Evolutionary conservation across 1,140 invertebrate species (phyloP).

Genomic region (Drosophila pallidifrons): DNA sequence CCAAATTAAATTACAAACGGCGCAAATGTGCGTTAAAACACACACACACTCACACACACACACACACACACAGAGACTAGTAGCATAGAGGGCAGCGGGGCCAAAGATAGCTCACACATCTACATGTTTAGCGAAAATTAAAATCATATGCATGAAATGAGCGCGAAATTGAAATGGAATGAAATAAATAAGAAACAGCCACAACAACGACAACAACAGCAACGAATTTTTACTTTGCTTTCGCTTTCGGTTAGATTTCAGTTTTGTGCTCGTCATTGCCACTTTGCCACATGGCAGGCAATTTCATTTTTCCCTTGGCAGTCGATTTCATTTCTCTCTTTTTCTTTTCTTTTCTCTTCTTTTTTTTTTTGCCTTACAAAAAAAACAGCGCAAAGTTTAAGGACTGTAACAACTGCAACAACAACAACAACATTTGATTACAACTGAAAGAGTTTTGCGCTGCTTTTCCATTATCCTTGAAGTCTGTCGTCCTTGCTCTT

Average conservation of each 20-base stretch:
- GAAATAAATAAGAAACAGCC: conserved; percentile 64
- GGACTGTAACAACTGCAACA: conserved; percentile 7
- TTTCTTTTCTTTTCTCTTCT: not conserved
- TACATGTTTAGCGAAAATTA: conserved; percentile 71
- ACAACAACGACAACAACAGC: conserved; percentile 9
- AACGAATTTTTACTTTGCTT: conserved; percentile 8
- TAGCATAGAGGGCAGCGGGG: not conserved
- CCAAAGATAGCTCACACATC: conserved; percentile 7
- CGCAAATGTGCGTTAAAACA: conserved; percentile 48
- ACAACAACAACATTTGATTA: conserved; percentile 4
- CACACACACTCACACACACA: conserved; percentile 24
- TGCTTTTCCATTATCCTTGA: conserved; percentile 7
- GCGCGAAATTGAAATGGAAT: conserved; percentile 81
- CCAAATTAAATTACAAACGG: conserved; percentile 76
- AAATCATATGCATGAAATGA: conserved; percentile 83
- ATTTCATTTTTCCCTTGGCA: conserved; percentile 21
- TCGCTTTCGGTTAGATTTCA: conserved; percentile 40
- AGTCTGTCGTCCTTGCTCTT: not conserved
- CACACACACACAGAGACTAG: not conserved
- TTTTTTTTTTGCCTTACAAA: conserved; percentile 4
- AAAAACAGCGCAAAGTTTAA: conserved; percentile 17
- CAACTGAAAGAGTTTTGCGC: conserved; percentile 9
- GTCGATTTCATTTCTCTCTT: conserved; percentile 5
- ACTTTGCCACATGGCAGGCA: conserved; percentile 52
- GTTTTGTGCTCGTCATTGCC: conserved; percentile 43